A percentile compares a stretch with the other conserved stretches of the same genome.
Conservation (phyloP, 2,113 vertebrate genomes). For the Callocephalon fimbriatum region DNA sequence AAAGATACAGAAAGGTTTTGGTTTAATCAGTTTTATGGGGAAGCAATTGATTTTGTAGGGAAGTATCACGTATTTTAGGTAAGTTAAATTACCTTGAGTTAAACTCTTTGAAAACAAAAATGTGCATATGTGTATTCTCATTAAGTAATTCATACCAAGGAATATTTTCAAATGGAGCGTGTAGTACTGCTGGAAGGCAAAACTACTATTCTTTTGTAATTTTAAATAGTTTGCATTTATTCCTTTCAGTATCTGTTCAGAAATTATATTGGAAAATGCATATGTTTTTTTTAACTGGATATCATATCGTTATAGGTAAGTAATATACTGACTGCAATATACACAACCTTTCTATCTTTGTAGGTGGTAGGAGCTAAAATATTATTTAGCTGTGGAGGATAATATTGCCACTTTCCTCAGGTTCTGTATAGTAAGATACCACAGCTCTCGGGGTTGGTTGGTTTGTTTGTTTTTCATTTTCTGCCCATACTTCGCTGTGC, state of each 20-base stretch:
- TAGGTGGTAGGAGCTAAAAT: background rate
- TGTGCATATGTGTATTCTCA: background rate
- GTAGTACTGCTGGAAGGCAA: background rate
- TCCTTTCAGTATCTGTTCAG: background rate
- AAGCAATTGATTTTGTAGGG: background rate
- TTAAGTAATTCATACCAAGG: background rate
- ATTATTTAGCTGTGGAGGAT: background rate
- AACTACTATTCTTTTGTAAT: background rate
- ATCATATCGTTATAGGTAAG: background rate
- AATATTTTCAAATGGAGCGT: background rate
- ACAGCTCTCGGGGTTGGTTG: background rate
- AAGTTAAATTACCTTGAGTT: background rate
- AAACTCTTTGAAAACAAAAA: background rate
- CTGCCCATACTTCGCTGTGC: background rate
- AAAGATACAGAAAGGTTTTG: background rate
- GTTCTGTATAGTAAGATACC: background rate
- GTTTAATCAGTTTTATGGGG: background rate
- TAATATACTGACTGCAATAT: background rate
- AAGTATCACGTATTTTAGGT: background rate
- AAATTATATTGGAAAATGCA: background rate
- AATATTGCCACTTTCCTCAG: background rate
- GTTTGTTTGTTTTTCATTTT: background rate
- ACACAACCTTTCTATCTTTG: background rate
- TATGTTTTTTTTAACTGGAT: background rate
- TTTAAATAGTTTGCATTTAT: background rate